Conservation (phyloP, 2,888 invertebrate genomes). For the Chorisops tibialis region DNA sequence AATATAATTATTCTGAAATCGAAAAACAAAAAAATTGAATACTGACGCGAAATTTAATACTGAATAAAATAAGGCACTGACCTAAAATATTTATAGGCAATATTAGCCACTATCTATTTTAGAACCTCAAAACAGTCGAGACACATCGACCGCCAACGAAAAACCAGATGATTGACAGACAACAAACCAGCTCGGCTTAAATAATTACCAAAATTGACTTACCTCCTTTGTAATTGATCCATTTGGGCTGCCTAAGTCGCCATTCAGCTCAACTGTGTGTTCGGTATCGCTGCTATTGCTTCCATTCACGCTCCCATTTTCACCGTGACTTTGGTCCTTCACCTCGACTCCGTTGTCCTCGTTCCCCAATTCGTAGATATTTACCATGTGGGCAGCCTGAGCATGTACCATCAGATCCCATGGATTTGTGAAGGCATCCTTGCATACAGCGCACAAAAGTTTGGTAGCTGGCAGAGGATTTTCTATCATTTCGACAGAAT, state of each 20-base stretch:
- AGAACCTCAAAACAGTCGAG: too few relatives aligned
- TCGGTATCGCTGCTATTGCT: slow-evolving; percentile 14
- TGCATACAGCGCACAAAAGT: slow-evolving; percentile 64
- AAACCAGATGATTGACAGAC: too few relatives aligned
- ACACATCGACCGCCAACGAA: too few relatives aligned
- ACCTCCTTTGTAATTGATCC: slow-evolving; percentile 46
- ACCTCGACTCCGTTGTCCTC: slow-evolving; percentile 39
- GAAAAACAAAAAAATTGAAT: too few relatives aligned
- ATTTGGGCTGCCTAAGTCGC: slow-evolving; percentile 40
- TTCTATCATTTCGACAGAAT: slow-evolving; percentile 37
- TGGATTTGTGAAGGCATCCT: slow-evolving; percentile 63
- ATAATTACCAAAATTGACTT: slow-evolving; percentile 11
- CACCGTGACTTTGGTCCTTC: background rate
- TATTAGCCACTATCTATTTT: too few relatives aligned
- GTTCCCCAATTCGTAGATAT: slow-evolving; percentile 63
- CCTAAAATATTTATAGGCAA: too few relatives aligned
- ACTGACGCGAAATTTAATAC: too few relatives aligned
- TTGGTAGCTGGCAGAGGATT: slow-evolving; percentile 51
- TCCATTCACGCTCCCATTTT: slow-evolving; percentile 21
- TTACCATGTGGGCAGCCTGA: slow-evolving; percentile 66
- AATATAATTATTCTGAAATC: too few relatives aligned
- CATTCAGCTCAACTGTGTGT: slow-evolving; percentile 19
- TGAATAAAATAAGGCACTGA: too few relatives aligned
- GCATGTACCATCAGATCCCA: slow-evolving; percentile 71
- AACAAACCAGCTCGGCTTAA: too few relatives aligned